Evolutionary conservation across 2,113 vertebrate genomes (phyloP).

Genomic region (Lepisosteus oculatus): DNA sequence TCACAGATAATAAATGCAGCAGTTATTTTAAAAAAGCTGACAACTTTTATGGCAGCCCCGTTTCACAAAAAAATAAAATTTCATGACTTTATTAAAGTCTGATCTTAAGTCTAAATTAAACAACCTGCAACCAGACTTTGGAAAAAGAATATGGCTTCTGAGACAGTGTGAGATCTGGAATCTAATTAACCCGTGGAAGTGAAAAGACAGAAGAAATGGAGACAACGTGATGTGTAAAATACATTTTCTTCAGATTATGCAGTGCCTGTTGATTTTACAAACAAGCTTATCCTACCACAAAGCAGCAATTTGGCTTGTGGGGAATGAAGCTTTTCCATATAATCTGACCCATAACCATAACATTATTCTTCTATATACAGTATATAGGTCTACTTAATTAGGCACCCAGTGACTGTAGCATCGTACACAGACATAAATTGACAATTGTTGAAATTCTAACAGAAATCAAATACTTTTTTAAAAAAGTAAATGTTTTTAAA

Average conservation of each 20-base stretch:
- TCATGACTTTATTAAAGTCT: no score
- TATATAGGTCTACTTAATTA: conserved; percentile 19
- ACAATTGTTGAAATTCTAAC: not conserved
- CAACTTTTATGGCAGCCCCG: no score
- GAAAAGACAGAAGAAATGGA: not conserved
- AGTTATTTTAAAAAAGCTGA: no score
- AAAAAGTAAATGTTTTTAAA: no score
- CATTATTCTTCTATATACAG: not conserved
- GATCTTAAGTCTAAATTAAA: no score
- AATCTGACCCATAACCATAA: conserved; percentile 10
- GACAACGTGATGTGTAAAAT: not conserved
- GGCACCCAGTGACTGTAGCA: not conserved
- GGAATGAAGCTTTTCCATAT: not conserved
- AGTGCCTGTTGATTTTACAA: conserved; percentile 4
- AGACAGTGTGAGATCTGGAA: no score
- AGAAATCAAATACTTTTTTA: not conserved
- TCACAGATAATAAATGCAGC: no score
- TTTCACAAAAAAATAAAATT: no score
- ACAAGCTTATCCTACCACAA: not conserved
- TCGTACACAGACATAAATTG: not conserved
- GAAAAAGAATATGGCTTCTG: no score
- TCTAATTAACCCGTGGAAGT: no score
- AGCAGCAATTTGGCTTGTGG: conserved; percentile 22
- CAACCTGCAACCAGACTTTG: no score
- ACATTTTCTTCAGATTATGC: not conserved